Conservation (phyloP, 2,113 vertebrate species). For the Menura novaehollandiae region DNA sequence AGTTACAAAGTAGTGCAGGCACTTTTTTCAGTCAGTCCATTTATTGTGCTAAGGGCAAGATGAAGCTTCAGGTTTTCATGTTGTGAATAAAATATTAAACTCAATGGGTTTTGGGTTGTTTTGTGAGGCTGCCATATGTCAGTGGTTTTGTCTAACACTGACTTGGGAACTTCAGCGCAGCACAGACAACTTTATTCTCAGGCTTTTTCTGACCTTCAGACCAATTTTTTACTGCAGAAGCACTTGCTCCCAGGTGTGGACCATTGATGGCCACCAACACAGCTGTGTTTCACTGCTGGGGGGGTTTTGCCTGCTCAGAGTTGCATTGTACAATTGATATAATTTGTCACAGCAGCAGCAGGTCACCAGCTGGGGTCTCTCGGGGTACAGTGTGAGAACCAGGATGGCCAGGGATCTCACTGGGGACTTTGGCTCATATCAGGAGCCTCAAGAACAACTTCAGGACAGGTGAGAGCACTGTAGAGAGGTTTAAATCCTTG, state of each 20-base stretch:
- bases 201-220: background rate
- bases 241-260: background rate
- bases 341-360: background rate
- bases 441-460: background rate
- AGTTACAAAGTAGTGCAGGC: background rate
- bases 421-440: background rate
- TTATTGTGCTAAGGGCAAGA: background rate
- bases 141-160: background rate
- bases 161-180: background rate
- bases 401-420: background rate
- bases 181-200: background rate
- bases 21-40: background rate
- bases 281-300: background rate
- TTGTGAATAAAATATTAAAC: background rate
- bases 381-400: background rate
- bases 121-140: background rate
- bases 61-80: background rate
- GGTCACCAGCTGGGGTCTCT: background rate
- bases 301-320: background rate
- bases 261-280: background rate
- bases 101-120: background rate
- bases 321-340: background rate
- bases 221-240: background rate
- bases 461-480: background rate
- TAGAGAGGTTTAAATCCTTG: background rate